These are phyloP conservation scores for Podarcis cretensis DNA, from an alignment of 2,113 vertebrate species.

Conservation along the genomic window DNA sequence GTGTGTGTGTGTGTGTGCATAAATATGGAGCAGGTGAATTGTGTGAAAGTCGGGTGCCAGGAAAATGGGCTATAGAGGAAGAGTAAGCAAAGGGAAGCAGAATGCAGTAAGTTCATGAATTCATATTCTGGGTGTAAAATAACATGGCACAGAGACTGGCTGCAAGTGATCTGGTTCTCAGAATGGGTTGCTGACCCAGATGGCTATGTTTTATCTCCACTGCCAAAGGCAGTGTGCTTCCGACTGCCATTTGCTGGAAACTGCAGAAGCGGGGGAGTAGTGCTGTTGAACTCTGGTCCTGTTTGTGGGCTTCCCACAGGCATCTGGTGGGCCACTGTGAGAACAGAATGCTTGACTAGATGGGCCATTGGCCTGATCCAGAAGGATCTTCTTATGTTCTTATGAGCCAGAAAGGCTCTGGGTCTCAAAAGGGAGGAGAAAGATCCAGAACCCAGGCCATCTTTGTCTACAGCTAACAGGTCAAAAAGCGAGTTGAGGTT, in stretches of 20 bases:
- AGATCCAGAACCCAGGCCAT: background rate
- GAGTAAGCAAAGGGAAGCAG: background rate
- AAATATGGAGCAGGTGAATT: no score
- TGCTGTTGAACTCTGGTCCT: no score
- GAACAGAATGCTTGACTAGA: no score
- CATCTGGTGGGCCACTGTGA: no score
- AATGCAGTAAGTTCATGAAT: background rate
- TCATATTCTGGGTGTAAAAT: background rate
- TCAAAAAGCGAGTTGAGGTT: background rate
- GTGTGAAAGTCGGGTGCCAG: background rate
- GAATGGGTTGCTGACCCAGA: background rate
- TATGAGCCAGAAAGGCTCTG: background rate
- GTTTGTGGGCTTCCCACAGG: no score
- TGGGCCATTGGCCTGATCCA: no score
- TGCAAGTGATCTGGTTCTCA: background rate
- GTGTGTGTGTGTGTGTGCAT: no score
- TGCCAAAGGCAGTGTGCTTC: no score
- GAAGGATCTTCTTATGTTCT: no score
- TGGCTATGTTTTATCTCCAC: no score
- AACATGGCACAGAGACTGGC: background rate
- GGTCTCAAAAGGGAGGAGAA: background rate
- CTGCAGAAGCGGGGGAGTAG: no score
- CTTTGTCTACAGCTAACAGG: background rate
- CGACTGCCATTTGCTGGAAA: no score
- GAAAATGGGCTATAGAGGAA: background rate